Percentiles rank a stretch among this genome's conserved stretches.
Evolutionary conservation across 1,140 invertebrate species (phyloP).

Genomic region (Atta texana): DNA sequence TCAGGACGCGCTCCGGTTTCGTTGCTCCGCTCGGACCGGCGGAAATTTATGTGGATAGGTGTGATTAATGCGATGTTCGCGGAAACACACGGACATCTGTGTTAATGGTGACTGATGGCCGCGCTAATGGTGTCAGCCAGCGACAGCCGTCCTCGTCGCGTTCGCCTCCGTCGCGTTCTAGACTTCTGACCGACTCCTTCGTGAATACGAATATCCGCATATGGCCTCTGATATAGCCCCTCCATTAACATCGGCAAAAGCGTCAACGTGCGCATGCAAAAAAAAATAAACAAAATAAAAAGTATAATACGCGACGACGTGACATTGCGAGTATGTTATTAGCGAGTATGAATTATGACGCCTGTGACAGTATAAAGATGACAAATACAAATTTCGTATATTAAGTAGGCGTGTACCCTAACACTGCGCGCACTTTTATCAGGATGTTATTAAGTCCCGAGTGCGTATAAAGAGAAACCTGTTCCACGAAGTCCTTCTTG

Average conservation of each 20-base stretch:
- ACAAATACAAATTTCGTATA: constrained; percentile 35
- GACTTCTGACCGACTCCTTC: constrained; percentile 69
- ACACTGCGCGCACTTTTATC: neutral
- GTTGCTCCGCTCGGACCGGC: constrained; percentile 74
- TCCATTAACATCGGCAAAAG: neutral
- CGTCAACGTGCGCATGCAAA: neutral
- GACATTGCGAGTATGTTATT: constrained; percentile 3
- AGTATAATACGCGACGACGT: neutral
- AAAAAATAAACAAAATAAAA: neutral
- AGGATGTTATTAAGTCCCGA: constrained; percentile 19
- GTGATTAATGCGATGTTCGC: constrained; percentile 83
- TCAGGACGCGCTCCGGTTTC: constrained; percentile 76
- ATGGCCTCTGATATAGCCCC: neutral
- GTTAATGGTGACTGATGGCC: constrained; percentile 83
- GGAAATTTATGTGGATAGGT: constrained; percentile 80
- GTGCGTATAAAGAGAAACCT: constrained; percentile 35
- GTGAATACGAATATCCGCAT: constrained; percentile 42
- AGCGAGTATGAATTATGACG: neutral
- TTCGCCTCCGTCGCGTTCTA: constrained; percentile 69
- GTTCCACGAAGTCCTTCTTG: constrained; percentile 39
- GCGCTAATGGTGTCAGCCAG: constrained; percentile 81
- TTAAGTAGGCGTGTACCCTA: neutral
- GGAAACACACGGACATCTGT: constrained; percentile 82
- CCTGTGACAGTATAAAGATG: constrained; percentile 3
- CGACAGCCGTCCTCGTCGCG: constrained; percentile 75